Base-by-base conservation (phyloP, 2,888 invertebrate species). In the Syrphus vitripennis region DNA sequence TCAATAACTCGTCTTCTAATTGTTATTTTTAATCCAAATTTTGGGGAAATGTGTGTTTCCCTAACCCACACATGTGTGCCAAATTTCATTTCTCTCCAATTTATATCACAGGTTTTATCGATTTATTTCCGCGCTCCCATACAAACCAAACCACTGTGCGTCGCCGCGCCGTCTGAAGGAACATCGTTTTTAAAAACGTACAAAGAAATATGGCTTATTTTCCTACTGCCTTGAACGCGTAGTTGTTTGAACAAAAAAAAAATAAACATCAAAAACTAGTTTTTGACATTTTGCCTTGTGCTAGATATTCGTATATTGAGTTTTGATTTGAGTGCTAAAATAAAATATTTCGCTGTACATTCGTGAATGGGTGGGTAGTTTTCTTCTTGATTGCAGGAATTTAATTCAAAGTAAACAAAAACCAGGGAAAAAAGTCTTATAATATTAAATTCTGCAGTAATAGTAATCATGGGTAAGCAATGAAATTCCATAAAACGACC, bases 311-410 rank as follows among this genome's bases (percentile, higher is more conserved):
- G 77, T 69, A 14, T 69, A 65, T 84, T 81, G 80, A 61, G 45
- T 65, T 63, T 61, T 65, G 63, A 80, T 24, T 48, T 45, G 61
- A 72, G 53, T 63, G 40, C 63, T 59, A 82, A 78, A 77, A 42
- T 59, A 82, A 78, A 77, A 42, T 72, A 82, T 82, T 86, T 82
- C 77, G 61, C 82, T 65, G 77, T 78, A 70, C 45, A 77, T 82
- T 65, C 74, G 69, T 74, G 77, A 82, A 78, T 86, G 86, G 86
- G 86, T 86, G 86, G 86, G 82, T 82, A 86, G 77, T 82, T 82
- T 82, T 78, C 50, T 50, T 82, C 77, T 67, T 61, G 14, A 24
- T 76, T 69, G 67, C 65, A 59, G 59, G 61, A 84, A 72, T 81
- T 81, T 72, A 16, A 14, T 76, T 71, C 65, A 82, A 86, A 82